Evolutionary conservation across 2,888 invertebrate genomes (phyloP), one percentile per base, ranked within the genome.

Genomic region (Cheiracanthium punctorium): DNA sequence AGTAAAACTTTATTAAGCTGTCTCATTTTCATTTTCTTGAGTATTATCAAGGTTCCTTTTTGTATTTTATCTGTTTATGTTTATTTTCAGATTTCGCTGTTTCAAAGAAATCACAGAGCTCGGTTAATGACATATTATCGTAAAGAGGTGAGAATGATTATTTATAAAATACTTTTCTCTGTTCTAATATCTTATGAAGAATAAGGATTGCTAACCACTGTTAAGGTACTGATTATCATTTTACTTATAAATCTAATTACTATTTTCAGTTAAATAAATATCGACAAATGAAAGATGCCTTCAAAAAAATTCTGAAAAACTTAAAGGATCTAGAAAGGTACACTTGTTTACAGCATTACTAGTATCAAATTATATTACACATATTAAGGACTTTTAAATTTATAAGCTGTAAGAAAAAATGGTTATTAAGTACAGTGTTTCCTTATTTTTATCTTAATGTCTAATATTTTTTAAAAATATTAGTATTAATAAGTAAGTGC

Each of bases 81-180:
- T 41, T 17, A 0, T 24, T 32, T 70, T 14, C 29, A 85, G 85
- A 79, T 85, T 69, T 64, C 80, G n/a, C 58, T 70, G 37, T 85
- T 80, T 75, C 80, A 85, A n/a, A 80, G 70, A 43, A 85, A 79
- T 75, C 82, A 84, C 37, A 64, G 82, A 65, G 72, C 82, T 67
- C 58, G 82, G 30, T 33, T 84, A 12, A 52, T 67, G 41, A 48
- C 77, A 5, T 67, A 84, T 77, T 67, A 84, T 37, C 71, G 72
- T n/a, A 84, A 84, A 52, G 72, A 84, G 48, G 82, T 72, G 67
- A 24, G 58, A 24, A 7, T 20, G 37, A n/a, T 70, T 65, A 8
- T 77, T 32, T n/a, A n/a, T n/a, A n/a, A n/a, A n/a, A n/a, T n/a
- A n/a, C n/a, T n/a, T n/a, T n/a, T n/a, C n/a, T n/a, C n/a, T n/a